Percentiles rank a stretch among this genome's conserved stretches.
These are phyloP conservation scores for Clytia hemisphaerica DNA, from an alignment of 30 jellyfish, hydroid and myxozoan species.

Conservation along the genomic window DNA sequence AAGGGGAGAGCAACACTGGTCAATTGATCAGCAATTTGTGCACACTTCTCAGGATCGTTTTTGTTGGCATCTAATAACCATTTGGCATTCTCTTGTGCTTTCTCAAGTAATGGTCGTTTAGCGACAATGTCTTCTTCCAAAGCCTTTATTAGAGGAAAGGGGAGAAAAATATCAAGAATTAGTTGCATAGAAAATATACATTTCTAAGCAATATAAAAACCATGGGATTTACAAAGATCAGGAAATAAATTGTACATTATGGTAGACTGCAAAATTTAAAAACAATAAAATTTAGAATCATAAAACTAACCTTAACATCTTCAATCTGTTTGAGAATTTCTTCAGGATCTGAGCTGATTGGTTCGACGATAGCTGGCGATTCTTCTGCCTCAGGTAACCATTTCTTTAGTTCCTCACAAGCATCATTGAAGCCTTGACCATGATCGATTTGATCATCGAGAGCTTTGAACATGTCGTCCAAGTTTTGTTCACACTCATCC, in stretches of 20 bases:
- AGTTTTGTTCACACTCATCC: slow-evolving; percentile 21
- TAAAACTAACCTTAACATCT: slow-evolving; percentile 51
- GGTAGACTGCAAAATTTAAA: too few species aligned
- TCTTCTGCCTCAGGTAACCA: slow-evolving; percentile 72
- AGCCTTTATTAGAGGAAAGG: slow-evolving; percentile 48
- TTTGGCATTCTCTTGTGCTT: slow-evolving; percentile 79
- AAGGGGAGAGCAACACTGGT: slow-evolving; percentile 63
- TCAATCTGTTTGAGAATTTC: slow-evolving; percentile 39
- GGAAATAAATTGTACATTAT: too few species aligned
- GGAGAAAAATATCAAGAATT: too few species aligned
- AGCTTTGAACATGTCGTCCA: slow-evolving; percentile 42
- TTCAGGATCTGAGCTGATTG: slow-evolving; percentile 43
- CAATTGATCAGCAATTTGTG: slow-evolving; percentile 55
- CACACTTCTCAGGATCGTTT: slow-evolving; percentile 62
- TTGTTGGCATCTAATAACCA: slow-evolving; percentile 59
- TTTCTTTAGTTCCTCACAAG: slow-evolving; percentile 48
- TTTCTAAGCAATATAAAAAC: neutral
- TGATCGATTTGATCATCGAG: slow-evolving; percentile 39
- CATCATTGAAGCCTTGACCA: slow-evolving; percentile 43
- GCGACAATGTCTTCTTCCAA: slow-evolving; percentile 52
- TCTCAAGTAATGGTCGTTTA: slow-evolving; percentile 56
- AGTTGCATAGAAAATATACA: too few species aligned
- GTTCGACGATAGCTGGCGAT: slow-evolving; percentile 44
- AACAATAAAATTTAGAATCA: neutral
- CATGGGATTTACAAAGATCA: neutral